Conservation (phyloP, 1,140 invertebrate genomes). For the Pinna nobilis region DNA sequence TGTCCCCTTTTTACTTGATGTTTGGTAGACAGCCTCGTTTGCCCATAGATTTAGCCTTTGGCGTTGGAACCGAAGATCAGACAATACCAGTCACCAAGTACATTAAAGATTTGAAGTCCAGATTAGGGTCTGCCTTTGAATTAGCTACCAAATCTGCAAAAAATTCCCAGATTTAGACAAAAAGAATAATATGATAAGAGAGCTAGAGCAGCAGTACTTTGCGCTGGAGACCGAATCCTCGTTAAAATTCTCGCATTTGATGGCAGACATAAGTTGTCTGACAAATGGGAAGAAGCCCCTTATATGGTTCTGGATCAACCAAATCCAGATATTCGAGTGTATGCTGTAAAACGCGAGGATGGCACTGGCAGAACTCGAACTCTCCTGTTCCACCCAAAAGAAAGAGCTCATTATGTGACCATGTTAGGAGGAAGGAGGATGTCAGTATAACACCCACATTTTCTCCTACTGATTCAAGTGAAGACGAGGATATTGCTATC, state of each 20-base stretch:
- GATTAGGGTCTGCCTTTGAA: not conserved
- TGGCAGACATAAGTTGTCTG: conserved; percentile 2
- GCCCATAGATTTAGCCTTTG: conserved; percentile 35
- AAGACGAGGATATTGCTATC: no score
- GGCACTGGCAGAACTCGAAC: not conserved
- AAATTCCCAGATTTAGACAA: not conserved
- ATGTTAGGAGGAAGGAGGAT: no score
- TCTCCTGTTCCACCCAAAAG: no score
- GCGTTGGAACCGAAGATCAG: not conserved
- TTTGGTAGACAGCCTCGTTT: conserved; percentile 38
- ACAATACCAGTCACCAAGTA: not conserved
- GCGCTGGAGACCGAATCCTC: not conserved
- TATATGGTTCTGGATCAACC: not conserved
- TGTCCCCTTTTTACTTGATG: conserved; percentile 34
- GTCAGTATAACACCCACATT: no score
- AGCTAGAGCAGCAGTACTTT: no score
- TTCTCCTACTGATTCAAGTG: no score
- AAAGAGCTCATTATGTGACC: no score
- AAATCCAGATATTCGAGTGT: not conserved
- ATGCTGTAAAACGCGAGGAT: not conserved
- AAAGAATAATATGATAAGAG: no score
- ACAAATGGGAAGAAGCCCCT: not conserved
- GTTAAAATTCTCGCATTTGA: not conserved
- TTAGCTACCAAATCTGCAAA: not conserved
- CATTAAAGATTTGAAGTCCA: not conserved